A percentile compares a stretch with the other conserved stretches of the same genome.
Conservation (phyloP, 1,140 invertebrate genomes). For the Mylabris phalerata region DNA sequence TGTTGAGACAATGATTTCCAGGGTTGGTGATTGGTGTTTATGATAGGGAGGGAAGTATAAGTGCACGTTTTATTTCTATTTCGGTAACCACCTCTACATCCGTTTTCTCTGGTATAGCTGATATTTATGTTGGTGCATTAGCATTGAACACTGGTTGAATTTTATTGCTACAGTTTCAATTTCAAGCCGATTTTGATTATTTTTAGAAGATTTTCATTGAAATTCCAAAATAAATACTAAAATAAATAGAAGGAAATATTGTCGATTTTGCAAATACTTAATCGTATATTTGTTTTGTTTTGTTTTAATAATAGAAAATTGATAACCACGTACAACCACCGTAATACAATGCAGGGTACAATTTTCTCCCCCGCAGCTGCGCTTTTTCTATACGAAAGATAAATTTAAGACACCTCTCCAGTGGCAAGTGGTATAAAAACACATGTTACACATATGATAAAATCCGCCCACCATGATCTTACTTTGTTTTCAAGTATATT, state of each 20-base stretch:
- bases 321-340: not conserved
- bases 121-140: conserved; percentile 17
- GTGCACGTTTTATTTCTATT: conserved; percentile 16
- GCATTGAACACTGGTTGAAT: conserved; percentile 10
- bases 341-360: not conserved
- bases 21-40: conserved; percentile 18
- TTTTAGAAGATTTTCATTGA: not conserved
- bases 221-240: not conserved
- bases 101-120: conserved; percentile 4
- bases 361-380: conserved; percentile 9
- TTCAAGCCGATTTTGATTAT: conserved; percentile 1
- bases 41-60: conserved; percentile 9
- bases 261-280: not conserved
- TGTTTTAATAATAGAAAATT: too few species aligned
- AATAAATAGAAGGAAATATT: not conserved
- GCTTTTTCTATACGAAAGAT: conserved; percentile 4
- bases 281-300: not conserved
- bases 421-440: conserved; percentile 22
- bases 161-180: conserved; percentile 4
- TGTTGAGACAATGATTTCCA: conserved; percentile 9
- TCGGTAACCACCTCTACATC: conserved; percentile 23
- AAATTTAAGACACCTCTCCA: conserved; percentile 22
- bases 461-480: conserved; percentile 1
- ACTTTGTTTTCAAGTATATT: conserved; percentile 4
- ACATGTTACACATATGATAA: conserved; percentile 22